phyloP scores from a whole-genome alignment of 53 echinoderm and acorn worm species.

The Holothuria scabra region DNA sequence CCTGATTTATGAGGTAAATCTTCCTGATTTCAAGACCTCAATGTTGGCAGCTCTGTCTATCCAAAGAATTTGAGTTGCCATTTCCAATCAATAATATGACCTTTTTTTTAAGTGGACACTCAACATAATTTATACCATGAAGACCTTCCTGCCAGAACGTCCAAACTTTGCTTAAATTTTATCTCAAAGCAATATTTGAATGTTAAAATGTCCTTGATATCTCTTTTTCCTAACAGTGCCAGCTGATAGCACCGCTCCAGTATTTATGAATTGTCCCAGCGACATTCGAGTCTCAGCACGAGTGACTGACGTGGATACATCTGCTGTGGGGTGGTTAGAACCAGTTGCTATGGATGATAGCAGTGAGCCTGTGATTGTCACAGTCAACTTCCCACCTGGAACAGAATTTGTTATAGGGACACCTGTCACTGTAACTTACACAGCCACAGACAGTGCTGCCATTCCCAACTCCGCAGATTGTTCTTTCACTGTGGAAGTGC shows the following conservation, averaged over 20 bases:
- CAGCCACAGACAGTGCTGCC: conserved; percentile 56
- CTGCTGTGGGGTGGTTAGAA: conserved; percentile 48
- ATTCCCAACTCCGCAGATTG: conserved; percentile 56
- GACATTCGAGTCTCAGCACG: conserved; percentile 45
- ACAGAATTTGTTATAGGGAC: conserved; percentile 26
- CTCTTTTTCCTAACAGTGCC: not conserved
- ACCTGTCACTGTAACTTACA: conserved; percentile 46
- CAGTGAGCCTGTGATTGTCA: conserved; percentile 41
- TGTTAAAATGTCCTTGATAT: not conserved
- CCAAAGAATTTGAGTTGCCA: too few species aligned
- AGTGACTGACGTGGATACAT: conserved; percentile 21
- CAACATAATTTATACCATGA: too few species aligned
- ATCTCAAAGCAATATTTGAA: too few species aligned
- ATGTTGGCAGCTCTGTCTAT: too few species aligned
- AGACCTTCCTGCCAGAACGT: too few species aligned
- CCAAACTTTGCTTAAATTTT: too few species aligned
- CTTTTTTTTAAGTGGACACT: too few species aligned
- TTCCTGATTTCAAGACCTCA: too few species aligned
- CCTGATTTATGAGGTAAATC: too few species aligned
- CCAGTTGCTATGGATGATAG: conserved; percentile 51
- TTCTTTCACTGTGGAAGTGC: conserved; percentile 46
- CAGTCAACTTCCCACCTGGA: conserved; percentile 33
- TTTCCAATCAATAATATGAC: too few species aligned
- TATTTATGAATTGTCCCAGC: conserved; percentile 57
- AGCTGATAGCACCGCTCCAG: conserved; percentile 45